Conservation (phyloP, 1,140 invertebrate genomes). For the Drosophila sp. region DNA sequence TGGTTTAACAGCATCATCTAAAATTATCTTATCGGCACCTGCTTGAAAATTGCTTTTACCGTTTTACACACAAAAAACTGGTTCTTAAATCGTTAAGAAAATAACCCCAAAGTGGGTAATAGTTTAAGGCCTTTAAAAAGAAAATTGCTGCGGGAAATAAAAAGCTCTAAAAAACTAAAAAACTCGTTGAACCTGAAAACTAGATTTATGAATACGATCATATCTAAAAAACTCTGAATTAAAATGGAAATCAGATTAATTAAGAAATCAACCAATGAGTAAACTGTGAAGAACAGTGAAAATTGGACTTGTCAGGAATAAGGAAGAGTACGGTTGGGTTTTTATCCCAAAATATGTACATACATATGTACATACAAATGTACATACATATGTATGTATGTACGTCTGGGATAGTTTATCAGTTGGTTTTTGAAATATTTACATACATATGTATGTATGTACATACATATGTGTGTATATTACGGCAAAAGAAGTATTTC, state of each 20-base stretch:
- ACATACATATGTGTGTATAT: too few species aligned
- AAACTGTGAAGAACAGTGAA: background rate
- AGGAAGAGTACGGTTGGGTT: too few species aligned
- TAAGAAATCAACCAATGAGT: background rate
- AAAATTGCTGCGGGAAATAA: conserved; percentile 8
- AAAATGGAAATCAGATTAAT: background rate
- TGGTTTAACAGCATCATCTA: conserved; percentile 6
- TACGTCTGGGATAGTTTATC: too few species aligned
- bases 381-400: too few species aligned
- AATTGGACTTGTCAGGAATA: too few species aligned
- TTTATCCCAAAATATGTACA: too few species aligned
- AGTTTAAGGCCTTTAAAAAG: conserved; percentile 10
- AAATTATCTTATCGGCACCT: conserved; percentile 12
- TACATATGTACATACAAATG: too few species aligned
- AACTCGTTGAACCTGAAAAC: background rate
- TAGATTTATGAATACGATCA: background rate
- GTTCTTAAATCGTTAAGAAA: conserved; percentile 11
- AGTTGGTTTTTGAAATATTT: too few species aligned
- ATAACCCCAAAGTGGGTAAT: conserved; percentile 11
- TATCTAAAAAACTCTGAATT: conserved; percentile 3
- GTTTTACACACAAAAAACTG: background rate
- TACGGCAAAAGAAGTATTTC: too few species aligned
- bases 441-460: too few species aligned
- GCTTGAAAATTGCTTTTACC: conserved; percentile 8
- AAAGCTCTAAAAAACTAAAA: conserved; percentile 2